A percentile compares a stretch with the other conserved stretches of the same genome.
phyloP scores from a whole-genome alignment of 2,888 invertebrate genomes.

The Tachina fera region DNA sequence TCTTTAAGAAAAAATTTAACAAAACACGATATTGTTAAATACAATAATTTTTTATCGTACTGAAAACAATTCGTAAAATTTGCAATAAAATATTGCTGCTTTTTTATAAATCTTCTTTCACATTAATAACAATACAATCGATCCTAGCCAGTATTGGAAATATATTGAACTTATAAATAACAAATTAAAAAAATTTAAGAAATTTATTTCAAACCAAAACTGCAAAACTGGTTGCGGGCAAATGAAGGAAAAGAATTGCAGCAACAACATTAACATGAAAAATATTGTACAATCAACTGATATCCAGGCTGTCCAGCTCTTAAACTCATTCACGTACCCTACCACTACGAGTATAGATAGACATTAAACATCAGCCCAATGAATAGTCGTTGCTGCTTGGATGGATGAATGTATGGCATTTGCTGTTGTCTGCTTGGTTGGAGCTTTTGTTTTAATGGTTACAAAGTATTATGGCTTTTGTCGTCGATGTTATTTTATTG shows the following conservation, averaged over 20 bases:
- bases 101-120: slow-evolving; percentile 31
- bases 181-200: slow-evolving; percentile 15
- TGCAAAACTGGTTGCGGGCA: slow-evolving; percentile 68
- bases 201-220: slow-evolving; percentile 55
- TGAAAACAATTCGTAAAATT: slow-evolving; percentile 59
- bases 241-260: slow-evolving; percentile 40
- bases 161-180: slow-evolving; percentile 51
- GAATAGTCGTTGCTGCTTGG: slow-evolving; percentile 38
- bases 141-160: slow-evolving; percentile 36
- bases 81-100: slow-evolving; percentile 62
- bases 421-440: slow-evolving; percentile 17
- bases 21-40: slow-evolving; percentile 41
- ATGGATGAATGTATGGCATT: slow-evolving; percentile 3
- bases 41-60: slow-evolving; percentile 21
- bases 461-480: slow-evolving; percentile 66
- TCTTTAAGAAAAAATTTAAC: slow-evolving; percentile 48
- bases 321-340: slow-evolving; percentile 43
- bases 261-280: slow-evolving; percentile 11
- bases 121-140: slow-evolving; percentile 57
- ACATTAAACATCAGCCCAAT: slow-evolving; percentile 58
- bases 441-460: slow-evolving; percentile 60
- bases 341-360: slow-evolving; percentile 50
- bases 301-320: slow-evolving; percentile 49
- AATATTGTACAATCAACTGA: slow-evolving; percentile 46
- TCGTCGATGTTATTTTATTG: slow-evolving; percentile 47